A percentile compares a stretch with the other conserved stretches of the same genome.
Evolutionary conservation across 2,113 vertebrate species (phyloP).

Genomic region (Tachuris rubrigastra): DNA sequence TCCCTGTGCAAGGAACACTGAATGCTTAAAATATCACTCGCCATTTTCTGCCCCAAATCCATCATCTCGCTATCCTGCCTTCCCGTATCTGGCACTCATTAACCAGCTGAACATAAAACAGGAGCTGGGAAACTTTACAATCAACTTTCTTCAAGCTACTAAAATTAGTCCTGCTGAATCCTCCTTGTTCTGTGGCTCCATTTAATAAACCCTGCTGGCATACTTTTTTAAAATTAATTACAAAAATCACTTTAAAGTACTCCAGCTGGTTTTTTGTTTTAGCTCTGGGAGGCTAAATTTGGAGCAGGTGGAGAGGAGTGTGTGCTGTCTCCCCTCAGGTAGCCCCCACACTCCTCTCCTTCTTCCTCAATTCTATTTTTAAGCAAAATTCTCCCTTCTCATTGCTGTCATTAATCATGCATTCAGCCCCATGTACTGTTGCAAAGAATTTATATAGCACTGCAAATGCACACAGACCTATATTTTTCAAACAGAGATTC

Average conservation of each 20-base stretch:
- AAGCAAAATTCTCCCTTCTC: conserved; percentile 7
- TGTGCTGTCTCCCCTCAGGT: background rate
- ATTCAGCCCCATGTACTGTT: background rate
- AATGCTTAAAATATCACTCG: conserved; percentile 5
- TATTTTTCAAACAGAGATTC: background rate
- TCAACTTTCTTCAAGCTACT: conserved; percentile 34
- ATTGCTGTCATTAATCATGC: conserved; percentile 41
- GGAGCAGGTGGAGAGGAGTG: background rate
- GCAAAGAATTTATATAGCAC: background rate
- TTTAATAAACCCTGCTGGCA: conserved; percentile 22
- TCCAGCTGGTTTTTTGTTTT: background rate
- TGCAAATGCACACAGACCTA: background rate
- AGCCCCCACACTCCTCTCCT: background rate
- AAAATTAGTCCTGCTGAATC: conserved; percentile 40
- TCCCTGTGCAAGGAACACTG: background rate
- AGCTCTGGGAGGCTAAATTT: background rate
- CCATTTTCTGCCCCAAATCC: conserved; percentile 31
- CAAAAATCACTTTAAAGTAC: background rate
- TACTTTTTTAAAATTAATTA: conserved; percentile 3
- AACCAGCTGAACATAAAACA: background rate
- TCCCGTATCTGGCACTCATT: background rate
- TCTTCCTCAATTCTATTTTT: conserved; percentile 10
- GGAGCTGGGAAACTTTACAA: background rate
- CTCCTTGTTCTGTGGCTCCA: background rate
- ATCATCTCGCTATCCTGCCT: background rate